Base-by-base conservation (phyloP, 2,113 vertebrate genomes). In the Deroptyus accipitrinus region DNA sequence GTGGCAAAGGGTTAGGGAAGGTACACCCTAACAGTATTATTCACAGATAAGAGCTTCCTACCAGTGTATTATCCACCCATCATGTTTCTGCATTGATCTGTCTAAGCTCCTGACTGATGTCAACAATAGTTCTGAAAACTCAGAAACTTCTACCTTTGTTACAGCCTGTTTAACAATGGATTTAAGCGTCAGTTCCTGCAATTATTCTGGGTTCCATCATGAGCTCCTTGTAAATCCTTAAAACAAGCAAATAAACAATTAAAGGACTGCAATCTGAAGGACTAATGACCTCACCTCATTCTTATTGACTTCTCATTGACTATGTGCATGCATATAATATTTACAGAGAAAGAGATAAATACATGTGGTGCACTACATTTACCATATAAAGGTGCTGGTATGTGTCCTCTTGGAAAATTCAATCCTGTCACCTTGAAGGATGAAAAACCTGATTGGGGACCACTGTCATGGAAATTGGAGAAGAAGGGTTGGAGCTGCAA, bases 41-140 rank as follows among this genome's bases (percentile, higher is more conserved):
- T 39, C 1, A 0, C 18, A 59, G 14, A 16, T 27, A 73, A 67
- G 46, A 70, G 23, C 9, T 70, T 44, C 46, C 67, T 73, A 39
- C 28, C 41, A 63, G 12, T 41, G 33, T 57, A 6, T 62, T 41
- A 68, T 20, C 6, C 11, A 23, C 7, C 11, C 31, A 24, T 22
- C 0, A 0, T 18, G 13, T 33, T 24, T 77, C 33, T 55, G 12
- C 35, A 85, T 35, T 0, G 1, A 83, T 44, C 37, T 49, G 62
- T 55, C 31, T 31, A 67, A 78, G 33, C 6, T 83, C 33, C 49
- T 46, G 7, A 62, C 11, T 44, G 41, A 79, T 63, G 24, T 35
- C 69, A 83, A 68, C 12, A 37, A 13, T 15, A 83, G 55, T 48
- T 75, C 52, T 35, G 64, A 54, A 27, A 67, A 48, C 44, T 72